phyloP scores from a whole-genome alignment of 2,113 vertebrate species.

The Chauna torquata region DNA sequence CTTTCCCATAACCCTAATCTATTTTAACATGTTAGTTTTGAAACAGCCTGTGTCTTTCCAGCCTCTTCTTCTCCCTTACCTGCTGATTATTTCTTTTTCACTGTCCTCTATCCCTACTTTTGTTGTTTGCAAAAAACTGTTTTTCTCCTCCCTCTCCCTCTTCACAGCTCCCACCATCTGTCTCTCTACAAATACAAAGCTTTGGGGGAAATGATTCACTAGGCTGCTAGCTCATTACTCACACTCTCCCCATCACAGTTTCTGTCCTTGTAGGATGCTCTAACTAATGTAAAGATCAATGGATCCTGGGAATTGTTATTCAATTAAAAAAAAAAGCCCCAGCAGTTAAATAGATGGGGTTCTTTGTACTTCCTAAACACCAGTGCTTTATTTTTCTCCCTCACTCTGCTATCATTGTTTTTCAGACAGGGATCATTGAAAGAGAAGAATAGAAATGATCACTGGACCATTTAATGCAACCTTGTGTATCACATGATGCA shows the following conservation, averaged over 20 bases:
- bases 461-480: slow-evolving; percentile 36
- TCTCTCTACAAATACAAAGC: slow-evolving; percentile 64
- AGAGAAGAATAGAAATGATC: slow-evolving; percentile 43
- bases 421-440: slow-evolving; percentile 8
- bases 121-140: not conserved
- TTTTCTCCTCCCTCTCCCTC: slow-evolving; percentile 50
- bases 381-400: not conserved
- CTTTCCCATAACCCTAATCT: not conserved
- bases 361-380: slow-evolving; percentile 21
- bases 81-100: not conserved
- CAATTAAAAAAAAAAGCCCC: slow-evolving; percentile 4
- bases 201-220: slow-evolving; percentile 65
- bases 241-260: slow-evolving; percentile 25
- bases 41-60: not conserved
- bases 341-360: slow-evolving; percentile 3
- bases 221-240: slow-evolving; percentile 60
- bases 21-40: not conserved
- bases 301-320: slow-evolving; percentile 50
- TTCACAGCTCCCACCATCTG: slow-evolving; percentile 66
- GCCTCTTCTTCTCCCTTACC: slow-evolving; percentile 23
- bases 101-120: not conserved
- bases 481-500: slow-evolving; percentile 45
- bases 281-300: slow-evolving; percentile 68
- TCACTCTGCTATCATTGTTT: not conserved
- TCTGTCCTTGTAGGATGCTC: slow-evolving; percentile 58